Evolutionary conservation across 2,797 vertebrate species (phyloP), one percentile per base, ranked within the genome.

Genomic region (Oreonectes daqikongensis): DNA sequence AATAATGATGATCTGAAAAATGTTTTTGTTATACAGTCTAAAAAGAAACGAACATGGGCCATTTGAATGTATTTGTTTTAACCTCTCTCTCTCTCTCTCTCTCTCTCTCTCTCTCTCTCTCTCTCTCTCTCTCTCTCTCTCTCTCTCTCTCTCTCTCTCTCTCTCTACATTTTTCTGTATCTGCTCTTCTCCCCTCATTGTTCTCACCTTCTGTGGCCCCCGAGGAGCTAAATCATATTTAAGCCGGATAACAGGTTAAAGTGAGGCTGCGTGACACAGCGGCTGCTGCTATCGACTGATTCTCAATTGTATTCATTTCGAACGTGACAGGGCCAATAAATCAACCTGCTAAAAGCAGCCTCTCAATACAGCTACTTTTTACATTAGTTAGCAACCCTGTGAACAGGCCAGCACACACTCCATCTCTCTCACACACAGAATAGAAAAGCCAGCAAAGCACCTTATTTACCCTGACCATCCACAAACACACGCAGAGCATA

Each of bases 191-290:
- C 48, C 26, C 22, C 44, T 40, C 53, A 3, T 52, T 72, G 9
- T 50, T 42, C 64, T 72, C 18, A 38, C 50, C 59, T 67, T 69
- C 66, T 66, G n/a, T 14, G 1, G 30, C 70, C 65, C 44, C 38
- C 50, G 46, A 77, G 20, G 66, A 69, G 69, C 67, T 82, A 78
- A 80, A 84, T 81, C 73, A 77, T 70, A 78, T 73, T 75, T 79
- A 79, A 55, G 50, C 38, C 79, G 50, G 73, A 64, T 75, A 80
- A 80, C 60, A 44, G 26, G 69, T 67, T 53, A 68, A 76, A 48
- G 63, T 63, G 48, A 53, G 63, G 69, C 66, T 60, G 76, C 40
- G 67, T 79, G 81, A 71, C 80, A 78, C 70, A 59, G 83, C 60
- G 69, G 26, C 76, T 66, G 28, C 44, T 42, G 69, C 52, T 60